Evolutionary conservation across 2,888 invertebrate species (phyloP), one percentile per base, ranked within the genome.

Genomic region (Dasypolia templi): DNA sequence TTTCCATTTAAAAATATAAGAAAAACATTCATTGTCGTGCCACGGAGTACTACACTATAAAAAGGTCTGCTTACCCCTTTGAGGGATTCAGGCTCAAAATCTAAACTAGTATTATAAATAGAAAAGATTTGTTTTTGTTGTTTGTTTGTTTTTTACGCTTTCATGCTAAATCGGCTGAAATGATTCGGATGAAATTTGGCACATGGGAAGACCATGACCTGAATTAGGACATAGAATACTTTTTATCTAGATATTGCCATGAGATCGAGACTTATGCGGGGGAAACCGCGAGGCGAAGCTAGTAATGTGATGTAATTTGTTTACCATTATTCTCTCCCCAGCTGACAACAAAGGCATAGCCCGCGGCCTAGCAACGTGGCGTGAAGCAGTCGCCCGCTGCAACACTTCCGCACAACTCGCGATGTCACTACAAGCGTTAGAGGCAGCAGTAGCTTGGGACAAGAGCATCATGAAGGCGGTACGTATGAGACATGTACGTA

Each of bases 401-500:
- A 97, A 97, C 88, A 99, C 99, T 0, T 98, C 99, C 0, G 98
- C 99, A 0, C 99, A 99, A 49, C 96, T 99, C 39, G 98, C 98
- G 35, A 92, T 92, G 92, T 7, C 89, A 87, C 96, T 99, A 75
- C 98, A 98, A 90, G 98, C 98, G 88, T 96, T 99, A 84, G 99
- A 99, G 92, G 97, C 98, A 3, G 98, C 98, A 92, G 98, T 99
- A 88, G 99, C 99, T 55, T 99, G 99, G 99, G 99, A 99, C 96
- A 99, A 99, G 96, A 99, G 99, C 96, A 98, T 99, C 91, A 99
- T 99, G 99, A 99, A 99, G 97, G 99, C 99, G 96, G 99, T 99
- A 97, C 97, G 98, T 98, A 73, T 62, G 79, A 79, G 77, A 61
- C 79, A 72, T 76, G 73, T 81, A 72, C 77, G 73, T 81, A 79